Evolutionary conservation across 2,888 invertebrate species (phyloP), one percentile per base, ranked within the genome.

Genomic region (Melangyna quadrimaculata): DNA sequence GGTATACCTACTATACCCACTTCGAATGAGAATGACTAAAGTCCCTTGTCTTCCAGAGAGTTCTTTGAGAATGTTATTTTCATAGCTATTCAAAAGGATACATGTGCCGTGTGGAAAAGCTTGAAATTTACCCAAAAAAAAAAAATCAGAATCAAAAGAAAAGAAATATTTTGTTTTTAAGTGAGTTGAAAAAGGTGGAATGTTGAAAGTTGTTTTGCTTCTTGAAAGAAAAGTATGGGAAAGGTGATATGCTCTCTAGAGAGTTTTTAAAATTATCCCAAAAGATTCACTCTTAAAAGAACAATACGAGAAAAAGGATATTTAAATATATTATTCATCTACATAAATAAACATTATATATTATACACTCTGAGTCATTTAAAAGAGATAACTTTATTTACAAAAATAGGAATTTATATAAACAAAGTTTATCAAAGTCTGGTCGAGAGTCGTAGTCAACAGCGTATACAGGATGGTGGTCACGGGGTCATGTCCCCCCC

Each of bases 41-140:
- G 57, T 19, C 24, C 55, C 45, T 22, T 40, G 10, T n/a, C 67
- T 55, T 22, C 19, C 69, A 45, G 75, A 80, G 70, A 55, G 70
- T 80, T 70, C 80, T 75, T n/a, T 40, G 70, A 75, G 63, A 57
- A 51, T 8, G 70, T 75, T 75, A 48, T 65, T 77, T 75, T 77
- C 0, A 53, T 22, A 9, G 48, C 55, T 71, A 71, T 63, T 74
- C 80, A 69, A 53, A 61, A 32, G 73, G 43, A 69, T 63, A 53
- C 63, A 74, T 59, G 48, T 48, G 32, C 57, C 53, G 48, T 48
- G 32, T 35, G 59, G 40, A 51, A 12, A 19, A 19, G 24, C 22
- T 29, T 19, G 12, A 65, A 51, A 70, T 57, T n/a, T 29, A 51
- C 57, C 48, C 70, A 57, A 57, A 57, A 57, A n/a, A n/a, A n/a